Conservation (phyloP, 1,140 invertebrate species). For the Bursaphelenchus mucronatus region DNA sequence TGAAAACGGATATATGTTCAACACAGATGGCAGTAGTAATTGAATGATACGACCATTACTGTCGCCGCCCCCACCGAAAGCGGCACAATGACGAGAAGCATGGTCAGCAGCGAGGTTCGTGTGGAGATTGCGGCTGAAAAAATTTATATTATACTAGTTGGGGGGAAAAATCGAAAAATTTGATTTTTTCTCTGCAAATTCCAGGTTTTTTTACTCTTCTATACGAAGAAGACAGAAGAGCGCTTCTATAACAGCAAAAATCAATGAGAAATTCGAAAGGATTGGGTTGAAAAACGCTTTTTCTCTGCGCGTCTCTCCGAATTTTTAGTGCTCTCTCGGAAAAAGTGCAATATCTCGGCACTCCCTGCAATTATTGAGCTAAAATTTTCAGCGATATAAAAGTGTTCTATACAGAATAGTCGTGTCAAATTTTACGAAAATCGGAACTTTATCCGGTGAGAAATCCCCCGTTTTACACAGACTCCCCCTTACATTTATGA, state of each 20-base stretch:
- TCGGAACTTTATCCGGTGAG: slow-evolving; percentile 5
- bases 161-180: too few species aligned
- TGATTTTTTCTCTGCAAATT: too few species aligned
- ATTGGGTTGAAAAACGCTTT: neutral
- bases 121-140: slow-evolving; percentile 29
- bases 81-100: slow-evolving; percentile 45
- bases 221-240: too few species aligned
- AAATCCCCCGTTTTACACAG: too few species aligned
- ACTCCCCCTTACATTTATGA: neutral
- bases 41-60: slow-evolving; percentile 44
- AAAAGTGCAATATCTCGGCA: too few species aligned
- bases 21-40: slow-evolving; percentile 52
- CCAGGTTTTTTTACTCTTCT: too few species aligned
- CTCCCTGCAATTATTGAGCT: neutral
- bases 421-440: neutral
- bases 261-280: neutral
- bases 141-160: too few species aligned
- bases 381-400: slow-evolving; percentile 17
- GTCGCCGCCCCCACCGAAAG: slow-evolving; percentile 46
- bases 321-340: neutral
- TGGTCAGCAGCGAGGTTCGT: slow-evolving; percentile 37
- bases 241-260: too few species aligned
- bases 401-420: neutral
- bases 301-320: neutral
- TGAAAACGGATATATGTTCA: slow-evolving; percentile 14